Evolutionary conservation across 2,113 vertebrate genomes (phyloP).

Genomic region (Ancistrus triradiatus): DNA sequence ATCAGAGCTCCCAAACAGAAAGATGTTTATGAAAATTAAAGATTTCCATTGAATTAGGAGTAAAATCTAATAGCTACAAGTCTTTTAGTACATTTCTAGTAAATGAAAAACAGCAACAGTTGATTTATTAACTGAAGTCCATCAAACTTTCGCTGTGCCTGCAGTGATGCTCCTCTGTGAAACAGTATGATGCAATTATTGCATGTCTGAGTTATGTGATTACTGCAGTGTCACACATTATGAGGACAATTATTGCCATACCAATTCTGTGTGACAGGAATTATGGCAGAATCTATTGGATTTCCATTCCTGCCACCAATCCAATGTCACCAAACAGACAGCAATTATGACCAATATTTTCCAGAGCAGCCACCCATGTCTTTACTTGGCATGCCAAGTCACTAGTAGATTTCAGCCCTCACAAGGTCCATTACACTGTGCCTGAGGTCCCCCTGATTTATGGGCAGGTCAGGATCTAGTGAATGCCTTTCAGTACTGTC

Average conservation of each 20-base stretch:
- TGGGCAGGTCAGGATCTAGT: slow-evolving; percentile 30
- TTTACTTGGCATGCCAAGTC: slow-evolving; percentile 1
- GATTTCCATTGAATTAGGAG: no score
- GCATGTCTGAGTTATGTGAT: slow-evolving; percentile 6
- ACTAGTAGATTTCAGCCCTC: neutral
- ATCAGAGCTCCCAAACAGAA: no score
- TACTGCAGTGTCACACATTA: slow-evolving; percentile 13
- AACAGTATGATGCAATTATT: slow-evolving; percentile 25
- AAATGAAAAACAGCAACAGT: neutral
- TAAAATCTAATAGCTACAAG: no score
- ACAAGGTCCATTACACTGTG: slow-evolving; percentile 31
- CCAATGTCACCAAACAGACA: neutral
- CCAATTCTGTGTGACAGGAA: slow-evolving; percentile 1
- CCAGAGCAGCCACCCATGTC: neutral
- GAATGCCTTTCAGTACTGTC: no score
- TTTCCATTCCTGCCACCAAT: neutral
- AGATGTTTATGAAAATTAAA: no score
- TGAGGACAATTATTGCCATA: no score
- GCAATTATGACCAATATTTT: no score
- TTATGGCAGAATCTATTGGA: neutral
- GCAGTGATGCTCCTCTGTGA: neutral
- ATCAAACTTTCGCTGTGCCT: neutral
- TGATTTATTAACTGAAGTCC: slow-evolving; percentile 23
- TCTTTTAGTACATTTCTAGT: no score
- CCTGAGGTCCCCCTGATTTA: slow-evolving; percentile 43